Base-by-base conservation (phyloP, 2,888 invertebrate genomes). In the Prostheceraeus crozeri region DNA sequence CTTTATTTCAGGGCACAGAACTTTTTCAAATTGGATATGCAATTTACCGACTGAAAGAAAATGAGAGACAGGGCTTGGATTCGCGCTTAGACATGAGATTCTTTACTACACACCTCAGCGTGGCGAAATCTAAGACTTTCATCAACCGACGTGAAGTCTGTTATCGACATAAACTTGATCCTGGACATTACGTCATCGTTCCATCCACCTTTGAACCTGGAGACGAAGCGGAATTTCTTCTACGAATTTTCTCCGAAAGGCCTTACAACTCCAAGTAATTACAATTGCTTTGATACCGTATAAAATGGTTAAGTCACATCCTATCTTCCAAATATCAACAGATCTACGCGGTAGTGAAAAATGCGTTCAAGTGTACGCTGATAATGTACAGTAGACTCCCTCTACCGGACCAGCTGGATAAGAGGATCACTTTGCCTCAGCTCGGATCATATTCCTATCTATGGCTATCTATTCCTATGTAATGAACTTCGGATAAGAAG, bases 131-230 rank as follows among this genome's bases (percentile, higher is more conserved):
- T 1, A 87, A 88, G 56, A 85, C 89, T 10, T 98, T 96, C 75
- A 90, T 96, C 69, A 98, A 98, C 77, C 80, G 91, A 60, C 81
- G 96, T 57, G 96, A 96, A 80, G 87, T 94, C 60, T 87, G 86
- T 71, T 84, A 83, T 65, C 85, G 98, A 30, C 94, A 96, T 79
- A 89, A 89, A 74, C 80, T 96, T 59, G 87, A 89, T 1, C 91
- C 90, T 0, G 96, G 96, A 27, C 83, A 84, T 16, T 98, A 98
- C 78, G 86, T 89, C 69, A 87, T 98, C 68, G 84, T 98, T 58
- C 96, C 98, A 1, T 91, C 93, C 46, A 94, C 96, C 0, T 98
- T 93, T 76, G 93, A 96, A 66, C 88, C 93, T 0, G 85, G 90
- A 66, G 87, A 93, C 71, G 90, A 94, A 71, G 96, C 90, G 27